Conservation (phyloP, 2,797 vertebrate genomes). For the Percopsis omiscomaycus region DNA sequence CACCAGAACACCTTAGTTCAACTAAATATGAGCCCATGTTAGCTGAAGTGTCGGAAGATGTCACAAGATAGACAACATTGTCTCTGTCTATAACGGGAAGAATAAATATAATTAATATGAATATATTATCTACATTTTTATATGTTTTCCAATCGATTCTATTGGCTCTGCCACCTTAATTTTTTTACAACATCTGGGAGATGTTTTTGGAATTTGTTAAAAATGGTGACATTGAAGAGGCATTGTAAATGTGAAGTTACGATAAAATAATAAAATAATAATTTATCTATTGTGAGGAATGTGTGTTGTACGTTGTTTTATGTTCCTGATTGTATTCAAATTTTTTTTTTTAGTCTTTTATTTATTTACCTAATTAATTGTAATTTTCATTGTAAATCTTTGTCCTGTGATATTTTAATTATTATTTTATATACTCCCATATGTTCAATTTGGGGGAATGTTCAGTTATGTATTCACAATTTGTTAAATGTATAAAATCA, state of each 20-base stretch:
- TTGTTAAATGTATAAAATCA: conserved; percentile 1
- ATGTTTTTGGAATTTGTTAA: conserved; percentile 10
- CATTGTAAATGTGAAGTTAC: background rate
- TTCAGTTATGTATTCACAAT: background rate
- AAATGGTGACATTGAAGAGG: conserved; percentile 4
- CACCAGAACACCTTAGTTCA: background rate
- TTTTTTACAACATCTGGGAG: conserved; percentile 13
- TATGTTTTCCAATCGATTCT: conserved; percentile 8
- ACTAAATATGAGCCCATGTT: conserved; percentile 7
- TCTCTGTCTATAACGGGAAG: conserved; percentile 1
- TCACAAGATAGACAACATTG: conserved; percentile 1
- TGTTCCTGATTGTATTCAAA: background rate
- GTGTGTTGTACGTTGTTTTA: background rate
- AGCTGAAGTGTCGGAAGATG: background rate
- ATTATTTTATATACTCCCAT: background rate
- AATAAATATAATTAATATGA: conserved; percentile 15
- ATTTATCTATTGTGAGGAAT: conserved; percentile 1
- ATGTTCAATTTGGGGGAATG: background rate
- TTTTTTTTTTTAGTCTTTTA: background rate
- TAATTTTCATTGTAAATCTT: background rate
- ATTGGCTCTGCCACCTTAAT: conserved; percentile 1
- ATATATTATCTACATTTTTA: conserved; percentile 8
- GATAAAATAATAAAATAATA: background rate
- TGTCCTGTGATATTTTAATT: background rate
- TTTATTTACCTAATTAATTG: background rate